Evolutionary conservation across 2,113 vertebrate species (phyloP).

Genomic region (Gymnocephalus cernua): DNA sequence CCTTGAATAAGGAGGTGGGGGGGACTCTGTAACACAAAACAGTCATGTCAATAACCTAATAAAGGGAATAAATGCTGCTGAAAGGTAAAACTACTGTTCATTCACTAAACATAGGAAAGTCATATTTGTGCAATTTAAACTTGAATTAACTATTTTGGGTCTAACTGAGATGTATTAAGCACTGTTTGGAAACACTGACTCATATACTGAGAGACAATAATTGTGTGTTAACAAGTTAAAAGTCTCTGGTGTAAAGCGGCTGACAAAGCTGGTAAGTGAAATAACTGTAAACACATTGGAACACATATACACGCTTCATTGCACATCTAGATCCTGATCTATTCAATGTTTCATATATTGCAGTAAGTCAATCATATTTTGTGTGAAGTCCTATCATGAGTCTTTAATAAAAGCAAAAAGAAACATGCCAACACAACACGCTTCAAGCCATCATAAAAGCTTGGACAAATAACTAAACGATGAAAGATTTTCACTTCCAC

Average conservation of each 20-base stretch:
- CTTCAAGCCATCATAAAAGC: slow-evolving; percentile 25
- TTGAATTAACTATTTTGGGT: not conserved
- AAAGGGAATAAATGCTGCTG: not conserved
- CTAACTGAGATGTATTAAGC: slow-evolving; percentile 3
- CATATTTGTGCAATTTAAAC: not conserved
- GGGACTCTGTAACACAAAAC: slow-evolving; percentile 93
- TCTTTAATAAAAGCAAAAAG: slow-evolving; percentile 15
- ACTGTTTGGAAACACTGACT: not conserved
- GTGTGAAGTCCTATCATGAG: not conserved
- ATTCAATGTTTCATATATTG: not conserved
- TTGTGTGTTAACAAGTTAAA: not conserved
- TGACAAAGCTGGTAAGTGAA: not conserved
- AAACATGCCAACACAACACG: slow-evolving; percentile 11
- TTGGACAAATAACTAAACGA: slow-evolving; percentile 15
- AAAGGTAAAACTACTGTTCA: slow-evolving; percentile 11
- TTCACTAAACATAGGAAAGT: not conserved
- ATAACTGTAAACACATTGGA: not conserved
- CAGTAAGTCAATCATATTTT: slow-evolving; percentile 11
- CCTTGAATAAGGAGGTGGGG: slow-evolving; percentile 98
- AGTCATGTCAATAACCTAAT: slow-evolving; percentile 59
- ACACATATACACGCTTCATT: not conserved
- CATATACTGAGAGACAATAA: not conserved
- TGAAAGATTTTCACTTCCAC: not conserved
- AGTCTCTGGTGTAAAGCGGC: not conserved
- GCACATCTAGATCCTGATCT: not conserved